phyloP scores from a whole-genome alignment of 2,113 vertebrate genomes.

The Catharus minimus region DNA sequence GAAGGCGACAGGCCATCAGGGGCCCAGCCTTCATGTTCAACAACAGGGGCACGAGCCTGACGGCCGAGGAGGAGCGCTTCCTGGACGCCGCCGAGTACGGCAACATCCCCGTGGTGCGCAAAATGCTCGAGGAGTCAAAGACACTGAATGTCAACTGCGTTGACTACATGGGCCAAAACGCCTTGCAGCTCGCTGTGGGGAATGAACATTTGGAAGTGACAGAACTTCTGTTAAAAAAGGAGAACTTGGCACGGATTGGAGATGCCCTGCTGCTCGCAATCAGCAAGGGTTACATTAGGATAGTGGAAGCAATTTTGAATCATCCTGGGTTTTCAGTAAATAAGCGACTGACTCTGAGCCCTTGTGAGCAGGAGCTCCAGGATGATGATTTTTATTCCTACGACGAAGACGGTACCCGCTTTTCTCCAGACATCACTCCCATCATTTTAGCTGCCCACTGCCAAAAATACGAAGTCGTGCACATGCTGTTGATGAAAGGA shows the following conservation, averaged over 20 bases:
- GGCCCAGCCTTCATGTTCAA: constrained; percentile 89
- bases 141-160: constrained; percentile 85
- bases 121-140: constrained; percentile 86
- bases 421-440: constrained; percentile 88
- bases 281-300: constrained; percentile 89
- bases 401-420: constrained; percentile 89
- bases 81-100: constrained; percentile 86
- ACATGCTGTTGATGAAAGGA: constrained; percentile 85
- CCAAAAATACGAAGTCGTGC: constrained; percentile 90
- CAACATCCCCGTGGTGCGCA: constrained; percentile 89
- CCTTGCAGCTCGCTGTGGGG: constrained; percentile 84
- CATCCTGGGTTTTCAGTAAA: constrained; percentile 84
- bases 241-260: constrained; percentile 87
- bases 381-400: constrained; percentile 91
- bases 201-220: constrained; percentile 88
- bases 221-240: constrained; percentile 83
- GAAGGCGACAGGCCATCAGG: constrained; percentile 82
- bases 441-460: constrained; percentile 89
- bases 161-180: constrained; percentile 86
- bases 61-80: constrained; percentile 83
- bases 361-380: constrained; percentile 82
- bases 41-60: constrained; percentile 80
- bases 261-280: constrained; percentile 89
- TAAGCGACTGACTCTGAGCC: constrained; percentile 83
- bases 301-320: constrained; percentile 87